Evolutionary conservation across 2,113 vertebrate genomes (phyloP).

Genomic region (Gadus macrocephalus): DNA sequence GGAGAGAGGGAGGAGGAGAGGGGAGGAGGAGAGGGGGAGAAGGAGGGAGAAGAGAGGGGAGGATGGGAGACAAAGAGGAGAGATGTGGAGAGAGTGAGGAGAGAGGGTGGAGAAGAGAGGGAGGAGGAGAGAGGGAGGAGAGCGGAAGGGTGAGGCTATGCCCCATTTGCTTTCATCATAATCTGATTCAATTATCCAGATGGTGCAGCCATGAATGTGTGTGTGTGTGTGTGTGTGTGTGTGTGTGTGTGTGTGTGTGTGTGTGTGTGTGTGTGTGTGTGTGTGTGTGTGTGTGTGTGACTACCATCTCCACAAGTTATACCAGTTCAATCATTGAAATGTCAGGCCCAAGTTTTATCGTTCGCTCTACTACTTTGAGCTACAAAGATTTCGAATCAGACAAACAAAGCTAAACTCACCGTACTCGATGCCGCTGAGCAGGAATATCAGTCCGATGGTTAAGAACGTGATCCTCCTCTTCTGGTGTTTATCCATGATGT

Average conservation of each 20-base stretch:
- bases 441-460: slow-evolving; percentile 76
- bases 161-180: slow-evolving; percentile 11
- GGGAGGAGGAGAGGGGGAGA: not conserved
- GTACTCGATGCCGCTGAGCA: slow-evolving; percentile 79
- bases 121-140: too few species aligned
- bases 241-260: not conserved
- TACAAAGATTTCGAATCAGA: not conserved
- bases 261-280: slow-evolving; percentile 6
- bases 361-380: not conserved
- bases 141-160: not conserved
- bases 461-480: slow-evolving; percentile 72
- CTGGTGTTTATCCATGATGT: slow-evolving; percentile 64
- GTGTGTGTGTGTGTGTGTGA: not conserved
- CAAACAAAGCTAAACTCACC: slow-evolving; percentile 62
- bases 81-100: too few species aligned
- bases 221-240: not conserved
- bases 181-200: slow-evolving; percentile 13
- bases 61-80: too few species aligned
- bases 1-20: not conserved
- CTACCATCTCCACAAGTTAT: not conserved
- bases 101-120: too few species aligned
- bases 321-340: too few species aligned
- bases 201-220: not conserved
- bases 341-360: not conserved
- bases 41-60: too few species aligned